Conservation (phyloP, 30 jellyfish, hydroid and myxozoan species). For the Rhopilema esculentum region DNA sequence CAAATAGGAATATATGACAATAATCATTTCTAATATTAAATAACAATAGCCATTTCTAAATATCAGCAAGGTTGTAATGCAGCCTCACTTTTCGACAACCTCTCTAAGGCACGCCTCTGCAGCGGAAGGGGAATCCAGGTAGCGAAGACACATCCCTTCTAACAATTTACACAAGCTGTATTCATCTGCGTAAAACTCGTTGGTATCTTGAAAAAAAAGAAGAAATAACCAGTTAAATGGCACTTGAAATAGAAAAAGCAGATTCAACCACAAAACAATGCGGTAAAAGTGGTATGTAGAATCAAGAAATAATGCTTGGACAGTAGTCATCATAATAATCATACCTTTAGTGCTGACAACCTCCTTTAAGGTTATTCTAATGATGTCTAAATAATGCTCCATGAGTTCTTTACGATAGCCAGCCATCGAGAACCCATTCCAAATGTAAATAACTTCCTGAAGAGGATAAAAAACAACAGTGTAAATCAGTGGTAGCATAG, state of each 20-base stretch:
- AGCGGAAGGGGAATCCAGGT: constrained; percentile 48
- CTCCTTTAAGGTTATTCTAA: constrained; percentile 25
- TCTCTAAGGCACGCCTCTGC: constrained; percentile 80
- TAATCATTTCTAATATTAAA: background rate
- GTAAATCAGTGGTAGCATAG: background rate
- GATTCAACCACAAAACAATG: background rate
- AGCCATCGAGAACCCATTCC: constrained; percentile 96
- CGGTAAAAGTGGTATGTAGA: background rate
- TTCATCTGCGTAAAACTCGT: constrained; percentile 58
- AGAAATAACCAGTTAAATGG: background rate
- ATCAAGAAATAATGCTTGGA: too few species aligned
- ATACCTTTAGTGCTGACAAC: constrained; percentile 67
- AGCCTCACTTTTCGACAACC: constrained; percentile 72
- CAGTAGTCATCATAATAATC: background rate
- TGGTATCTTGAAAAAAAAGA: constrained; percentile 34
- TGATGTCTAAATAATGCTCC: constrained; percentile 44
- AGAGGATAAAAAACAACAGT: background rate
- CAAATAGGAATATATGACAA: background rate
- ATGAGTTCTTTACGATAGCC: constrained; percentile 70
- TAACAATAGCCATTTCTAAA: background rate
- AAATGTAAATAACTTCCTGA: constrained; percentile 87
- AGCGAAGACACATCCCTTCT: constrained; percentile 89
- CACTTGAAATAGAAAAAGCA: background rate
- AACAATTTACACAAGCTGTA: constrained; percentile 80
- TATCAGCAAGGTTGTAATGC: background rate